Percentiles rank a stretch among this genome's conserved stretches.
These are phyloP conservation scores for Drosophila tropicalis DNA, from an alignment of 1,140 invertebrate species.

Conservation along the genomic window DNA sequence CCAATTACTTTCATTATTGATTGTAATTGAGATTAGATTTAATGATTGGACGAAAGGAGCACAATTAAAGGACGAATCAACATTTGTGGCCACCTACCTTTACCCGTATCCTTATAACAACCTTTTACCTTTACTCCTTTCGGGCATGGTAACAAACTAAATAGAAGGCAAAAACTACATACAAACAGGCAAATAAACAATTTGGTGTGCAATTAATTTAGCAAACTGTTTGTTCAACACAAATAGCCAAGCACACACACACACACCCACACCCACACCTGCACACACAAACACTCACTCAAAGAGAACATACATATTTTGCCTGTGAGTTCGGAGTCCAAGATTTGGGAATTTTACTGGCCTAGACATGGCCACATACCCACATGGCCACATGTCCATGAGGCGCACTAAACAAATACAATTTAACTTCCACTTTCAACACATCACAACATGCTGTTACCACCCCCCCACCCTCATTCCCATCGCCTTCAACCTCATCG, in stretches of 20 bases:
- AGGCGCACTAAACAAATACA: conserved; percentile 74
- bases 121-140: conserved; percentile 3
- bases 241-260: conserved; percentile 48
- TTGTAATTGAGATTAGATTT: too few species aligned
- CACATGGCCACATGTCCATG: conserved; percentile 15
- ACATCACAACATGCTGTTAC: conserved; percentile 39
- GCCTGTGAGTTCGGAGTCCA: background rate
- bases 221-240: conserved; percentile 75
- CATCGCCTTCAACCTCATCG: background rate
- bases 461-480: background rate
- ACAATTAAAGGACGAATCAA: too few species aligned
- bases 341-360: conserved; percentile 7
- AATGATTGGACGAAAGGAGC: too few species aligned
- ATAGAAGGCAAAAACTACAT: conserved; percentile 25
- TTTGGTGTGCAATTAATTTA: conserved; percentile 80
- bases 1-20: too few species aligned
- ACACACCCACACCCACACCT: conserved; percentile 21
- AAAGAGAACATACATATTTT: conserved; percentile 1
- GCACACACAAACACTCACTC: background rate
- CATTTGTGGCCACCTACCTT: too few species aligned
- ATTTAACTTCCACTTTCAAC: conserved; percentile 81
- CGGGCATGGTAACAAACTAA: conserved; percentile 26
- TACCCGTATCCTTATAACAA: too few species aligned
- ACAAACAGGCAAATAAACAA: conserved; percentile 63
- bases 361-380: background rate